These are phyloP conservation scores for Leptopilina syphax DNA, from an alignment of 2,888 invertebrate genomes.

Conservation along the genomic window DNA sequence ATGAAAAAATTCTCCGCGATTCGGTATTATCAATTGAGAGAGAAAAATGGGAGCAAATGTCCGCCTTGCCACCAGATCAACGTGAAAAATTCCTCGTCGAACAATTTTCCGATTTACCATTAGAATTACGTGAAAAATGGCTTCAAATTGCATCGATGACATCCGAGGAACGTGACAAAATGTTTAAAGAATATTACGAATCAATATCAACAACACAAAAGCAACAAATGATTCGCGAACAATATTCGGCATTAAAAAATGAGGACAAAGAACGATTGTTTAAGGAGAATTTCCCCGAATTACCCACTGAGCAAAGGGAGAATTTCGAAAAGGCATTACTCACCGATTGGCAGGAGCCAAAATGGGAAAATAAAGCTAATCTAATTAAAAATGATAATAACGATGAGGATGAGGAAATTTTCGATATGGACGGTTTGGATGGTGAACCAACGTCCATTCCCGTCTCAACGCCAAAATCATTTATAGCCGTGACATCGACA, in stretches of 20 bases:
- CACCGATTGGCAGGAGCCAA: constrained; percentile 76
- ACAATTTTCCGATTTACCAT: constrained; percentile 72
- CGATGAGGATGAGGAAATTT: constrained; percentile 81
- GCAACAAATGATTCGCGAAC: constrained; percentile 73
- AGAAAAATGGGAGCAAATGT: constrained; percentile 75
- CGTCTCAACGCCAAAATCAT: constrained; percentile 73
- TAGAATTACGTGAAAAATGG: constrained; percentile 72
- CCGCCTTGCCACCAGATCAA: constrained; percentile 70
- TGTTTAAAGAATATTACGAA: constrained; percentile 70
- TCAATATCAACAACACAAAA: constrained; percentile 71
- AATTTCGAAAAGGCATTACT: constrained; percentile 78
- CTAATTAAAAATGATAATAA: constrained; percentile 26
- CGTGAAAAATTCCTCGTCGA: constrained; percentile 72
- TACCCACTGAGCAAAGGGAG: constrained; percentile 77
- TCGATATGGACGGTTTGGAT: constrained; percentile 84
- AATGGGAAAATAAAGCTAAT: constrained; percentile 37
- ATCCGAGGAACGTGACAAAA: constrained; percentile 70
- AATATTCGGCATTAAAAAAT: constrained; percentile 71
- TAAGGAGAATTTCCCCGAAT: constrained; percentile 74
- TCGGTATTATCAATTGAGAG: constrained; percentile 73
- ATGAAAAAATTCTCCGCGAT: constrained; percentile 73
- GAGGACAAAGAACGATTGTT: constrained; percentile 74
- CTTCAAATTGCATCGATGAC: constrained; percentile 74
- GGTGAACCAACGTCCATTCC: constrained; percentile 60
- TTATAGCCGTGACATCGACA: constrained; percentile 78